Base-by-base conservation (phyloP, 53 echinoderm and acorn worm species). In the Paelopatides confundens region DNA sequence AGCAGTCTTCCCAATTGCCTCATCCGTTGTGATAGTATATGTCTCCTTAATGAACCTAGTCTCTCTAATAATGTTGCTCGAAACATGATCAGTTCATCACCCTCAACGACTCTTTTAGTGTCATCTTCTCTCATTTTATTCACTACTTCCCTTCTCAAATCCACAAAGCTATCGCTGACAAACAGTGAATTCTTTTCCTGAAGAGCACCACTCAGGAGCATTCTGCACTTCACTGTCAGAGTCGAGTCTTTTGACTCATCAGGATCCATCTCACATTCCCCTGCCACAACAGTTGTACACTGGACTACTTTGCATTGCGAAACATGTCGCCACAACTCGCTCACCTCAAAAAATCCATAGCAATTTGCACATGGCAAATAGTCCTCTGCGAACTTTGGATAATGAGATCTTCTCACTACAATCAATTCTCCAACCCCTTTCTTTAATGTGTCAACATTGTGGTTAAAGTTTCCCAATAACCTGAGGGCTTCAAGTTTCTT, bases 141-240 rank as follows among this genome's bases (percentile, higher is more conserved):
- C 2, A 77, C 9, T 6, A 77, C 77, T 2, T 77, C 51, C 49
- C 50, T 77, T 27, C 28, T 1, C 0, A 77, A 39, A 1, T 49
- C 77, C 12, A 10, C n/a, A 30, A 30, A 77, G 15, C 12, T 46
- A 21, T 77, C 29, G 2, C 49, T 49, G 10, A 77, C 13, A 49
- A 77, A 77, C 12, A 77, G 77, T 7, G 77, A 49, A 8, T 47
- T 14, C 47, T 48, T 77, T 0, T 49, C 77, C n/a, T 49, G 46
- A 12, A 77, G 23, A 49, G 77, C 77, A 77, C 48, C 77, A 5
- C 30, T 21, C 46, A 77, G 27, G 28, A 77, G 77, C 48, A 50
- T 77, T 31, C 77, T 26, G 31, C 77, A 50, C 5, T 77, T 77
- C 2, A 50, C 51, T 0, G 77, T 77, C 3, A 77, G 30, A 21